A percentile compares a stretch with the other conserved stretches of the same genome.
These are phyloP conservation scores for Scaptomyza hsui DNA, from an alignment of 1,140 invertebrate species.

Conservation along the genomic window DNA sequence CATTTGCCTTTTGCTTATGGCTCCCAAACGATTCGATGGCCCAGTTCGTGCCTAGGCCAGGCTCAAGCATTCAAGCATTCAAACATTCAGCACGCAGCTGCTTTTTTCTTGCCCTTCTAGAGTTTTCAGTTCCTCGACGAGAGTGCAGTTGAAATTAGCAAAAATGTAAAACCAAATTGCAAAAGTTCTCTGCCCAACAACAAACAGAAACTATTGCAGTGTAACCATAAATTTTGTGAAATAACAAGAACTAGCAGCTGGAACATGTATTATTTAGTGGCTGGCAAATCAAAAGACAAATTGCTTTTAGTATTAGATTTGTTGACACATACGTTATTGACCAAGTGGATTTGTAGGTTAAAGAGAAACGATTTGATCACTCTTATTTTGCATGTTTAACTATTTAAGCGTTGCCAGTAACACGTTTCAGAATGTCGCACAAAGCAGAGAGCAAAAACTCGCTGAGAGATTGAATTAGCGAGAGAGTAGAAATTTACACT, in stretches of 20 bases:
- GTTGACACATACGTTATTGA: neutral
- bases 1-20: constrained; percentile 70
- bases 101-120: neutral
- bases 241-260: constrained; percentile 8
- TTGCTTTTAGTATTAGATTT: too few species aligned
- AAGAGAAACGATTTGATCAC: too few species aligned
- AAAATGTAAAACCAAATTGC: constrained; percentile 54
- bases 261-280: constrained; percentile 1
- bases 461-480: neutral
- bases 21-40: constrained; percentile 20
- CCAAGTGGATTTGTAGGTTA: too few species aligned
- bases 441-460: neutral
- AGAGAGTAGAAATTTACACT: neutral
- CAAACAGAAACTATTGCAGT: neutral
- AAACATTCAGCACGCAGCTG: constrained; percentile 15
- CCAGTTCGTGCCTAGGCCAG: constrained; percentile 28
- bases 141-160: constrained; percentile 50
- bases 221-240: constrained; percentile 35
- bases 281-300: neutral
- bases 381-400: too few species aligned
- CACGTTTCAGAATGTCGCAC: too few species aligned
- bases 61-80: constrained; percentile 10
- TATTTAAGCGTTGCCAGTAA: neutral
- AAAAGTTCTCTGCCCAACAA: constrained; percentile 28
- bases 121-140: neutral